Evolutionary conservation across 1,140 invertebrate genomes (phyloP), one percentile per base, ranked within the genome.

Genomic region (Heliconius congener): DNA sequence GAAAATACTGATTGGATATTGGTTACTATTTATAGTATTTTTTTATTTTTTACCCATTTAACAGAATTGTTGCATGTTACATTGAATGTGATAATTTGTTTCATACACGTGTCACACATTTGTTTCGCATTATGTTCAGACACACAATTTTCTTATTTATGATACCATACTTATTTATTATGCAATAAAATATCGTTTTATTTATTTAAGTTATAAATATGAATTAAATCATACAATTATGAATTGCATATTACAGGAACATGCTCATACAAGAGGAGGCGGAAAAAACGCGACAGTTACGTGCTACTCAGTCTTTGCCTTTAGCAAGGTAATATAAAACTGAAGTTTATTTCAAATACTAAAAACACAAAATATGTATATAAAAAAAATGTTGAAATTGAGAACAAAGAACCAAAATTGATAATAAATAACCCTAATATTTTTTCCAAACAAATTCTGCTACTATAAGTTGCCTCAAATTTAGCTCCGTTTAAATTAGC

Each of bases 221-320:
- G 34, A 37, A 37, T 37, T 37, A 37, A 37, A 37, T 6, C 6
- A 37, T 1, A 6, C 6, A 37, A 37, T 9, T 57, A 3, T 19
- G 52, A 8, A 23, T 16, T 66, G 11, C 27, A 11, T 71, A 82
- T 90, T 91, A 78, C 86, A 94, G 93, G 82, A 87, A 89, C 77
- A 86, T 89, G 82, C 83, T 91, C 18, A 84, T 89, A 84, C 90
- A 90, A 86, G 87, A 91, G 73, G 87, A 92, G 76, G 86, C 86
- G 46, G 93, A 93, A 71, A 88, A 93, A 76, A 91, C 90, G 11
- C 88, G 93, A 88, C 86, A 91, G 71, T 79, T 95, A 57, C 85
- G 94, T 76, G 89, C 92, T 0, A 95, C 93, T 16, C 90, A 92
- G 73, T 95, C 94, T 27, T 82, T 95, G 71, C 94, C 94, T 16